These are phyloP conservation scores for Platyscapa corneri DNA, from an alignment of 1,140 invertebrate species.

Conservation along the genomic window DNA sequence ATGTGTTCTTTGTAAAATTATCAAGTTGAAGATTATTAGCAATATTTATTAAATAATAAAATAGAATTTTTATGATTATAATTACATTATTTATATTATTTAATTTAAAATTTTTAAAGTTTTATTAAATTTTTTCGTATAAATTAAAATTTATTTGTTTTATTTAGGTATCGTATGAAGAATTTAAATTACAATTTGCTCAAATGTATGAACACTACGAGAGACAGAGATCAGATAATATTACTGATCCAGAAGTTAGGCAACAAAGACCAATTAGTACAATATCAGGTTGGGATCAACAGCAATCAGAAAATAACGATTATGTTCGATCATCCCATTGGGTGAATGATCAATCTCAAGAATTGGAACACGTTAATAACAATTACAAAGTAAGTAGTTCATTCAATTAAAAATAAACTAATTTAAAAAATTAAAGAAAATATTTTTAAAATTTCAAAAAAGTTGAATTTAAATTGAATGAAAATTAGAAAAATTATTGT, in stretches of 20 bases:
- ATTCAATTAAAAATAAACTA: too few relatives aligned
- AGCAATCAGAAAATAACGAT: conserved; percentile 74
- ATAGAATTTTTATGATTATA: too few relatives aligned
- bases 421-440: too few relatives aligned
- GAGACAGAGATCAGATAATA: conserved; percentile 92
- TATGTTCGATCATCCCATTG: conserved; percentile 67
- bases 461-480: too few relatives aligned
- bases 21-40: too few relatives aligned
- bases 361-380: conserved; percentile 70
- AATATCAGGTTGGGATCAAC: conserved; percentile 94
- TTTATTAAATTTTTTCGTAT: neutral
- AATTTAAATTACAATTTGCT: conserved; percentile 95
- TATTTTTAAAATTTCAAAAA: too few relatives aligned
- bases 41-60: too few relatives aligned
- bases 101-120: neutral
- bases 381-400: conserved; percentile 64
- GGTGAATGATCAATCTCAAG: conserved; percentile 70
- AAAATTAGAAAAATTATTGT: too few relatives aligned
- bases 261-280: conserved; percentile 95
- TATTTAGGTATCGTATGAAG: conserved; percentile 92
- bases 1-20: too few relatives aligned
- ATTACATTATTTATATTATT: too few relatives aligned
- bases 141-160: neutral
- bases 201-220: conserved; percentile 99
- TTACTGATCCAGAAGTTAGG: conserved; percentile 93